Evolutionary conservation across 1,140 invertebrate species (phyloP).

Genomic region (Zophobas atratus): DNA sequence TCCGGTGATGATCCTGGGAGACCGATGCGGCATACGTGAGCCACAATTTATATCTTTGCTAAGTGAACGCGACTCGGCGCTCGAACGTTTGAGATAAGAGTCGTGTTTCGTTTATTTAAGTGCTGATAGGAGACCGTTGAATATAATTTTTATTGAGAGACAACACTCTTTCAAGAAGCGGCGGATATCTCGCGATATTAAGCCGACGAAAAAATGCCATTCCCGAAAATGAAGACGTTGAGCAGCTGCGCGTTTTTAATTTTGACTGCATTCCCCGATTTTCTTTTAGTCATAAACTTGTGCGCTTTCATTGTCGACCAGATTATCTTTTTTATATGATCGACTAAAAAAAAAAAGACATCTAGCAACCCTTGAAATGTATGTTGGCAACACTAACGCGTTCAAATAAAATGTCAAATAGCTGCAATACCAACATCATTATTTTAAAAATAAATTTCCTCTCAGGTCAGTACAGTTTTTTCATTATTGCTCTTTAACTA

Average conservation of each 20-base stretch:
- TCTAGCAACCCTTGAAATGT: no score
- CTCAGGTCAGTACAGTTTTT: no score
- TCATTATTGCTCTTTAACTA: no score
- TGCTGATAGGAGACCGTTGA: slow-evolving; percentile 36
- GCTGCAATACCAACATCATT: no score
- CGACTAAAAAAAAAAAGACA: no score
- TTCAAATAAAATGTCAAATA: no score
- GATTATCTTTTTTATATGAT: no score
- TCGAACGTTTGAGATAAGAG: slow-evolving; percentile 41
- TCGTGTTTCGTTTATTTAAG: slow-evolving; percentile 43
- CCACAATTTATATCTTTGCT: slow-evolving; percentile 40
- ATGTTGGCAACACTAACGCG: no score
- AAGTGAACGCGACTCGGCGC: slow-evolving; percentile 35
- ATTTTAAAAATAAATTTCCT: no score
- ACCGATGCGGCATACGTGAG: slow-evolving; percentile 44
- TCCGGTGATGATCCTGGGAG: slow-evolving; percentile 41
- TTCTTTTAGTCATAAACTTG: background rate
- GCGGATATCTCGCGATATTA: background rate
- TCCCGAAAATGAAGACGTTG: slow-evolving; percentile 6
- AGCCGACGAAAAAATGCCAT: slow-evolving; percentile 2
- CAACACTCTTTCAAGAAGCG: slow-evolving; percentile 3
- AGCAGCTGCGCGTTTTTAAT: background rate
- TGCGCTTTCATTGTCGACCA: no score
- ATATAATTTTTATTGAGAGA: slow-evolving; percentile 38
- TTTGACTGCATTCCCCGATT: no score